Conservation (phyloP, 2,888 invertebrate genomes). For the Temnothorax unifasciatus region DNA sequence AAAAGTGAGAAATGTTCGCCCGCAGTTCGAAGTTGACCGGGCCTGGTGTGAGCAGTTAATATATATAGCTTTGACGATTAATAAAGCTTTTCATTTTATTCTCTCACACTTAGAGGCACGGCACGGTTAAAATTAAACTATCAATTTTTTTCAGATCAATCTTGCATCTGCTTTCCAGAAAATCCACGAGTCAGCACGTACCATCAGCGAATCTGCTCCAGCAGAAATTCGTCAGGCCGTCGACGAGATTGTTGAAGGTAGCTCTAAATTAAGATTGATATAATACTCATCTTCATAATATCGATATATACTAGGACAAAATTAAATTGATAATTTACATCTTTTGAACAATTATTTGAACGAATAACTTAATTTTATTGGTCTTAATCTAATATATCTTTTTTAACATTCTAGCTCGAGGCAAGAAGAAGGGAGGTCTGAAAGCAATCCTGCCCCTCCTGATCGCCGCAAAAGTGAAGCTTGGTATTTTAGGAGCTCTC, state of each 20-base stretch:
- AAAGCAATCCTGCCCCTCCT: conserved; percentile 88
- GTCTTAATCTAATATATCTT: conserved; percentile 20
- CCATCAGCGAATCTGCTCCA: conserved; percentile 87
- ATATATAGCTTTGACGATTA: not conserved
- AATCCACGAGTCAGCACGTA: conserved; percentile 84
- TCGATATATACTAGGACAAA: not conserved
- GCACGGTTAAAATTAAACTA: not conserved
- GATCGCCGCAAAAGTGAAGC: conserved; percentile 88
- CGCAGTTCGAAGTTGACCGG: no score
- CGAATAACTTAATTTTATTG: not conserved
- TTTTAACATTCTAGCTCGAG: conserved; percentile 86
- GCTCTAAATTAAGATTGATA: conserved; percentile 41
- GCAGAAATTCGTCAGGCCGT: conserved; percentile 88
- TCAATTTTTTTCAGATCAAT: conserved; percentile 78
- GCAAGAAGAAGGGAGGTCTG: conserved; percentile 88
- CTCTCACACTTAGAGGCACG: not conserved
- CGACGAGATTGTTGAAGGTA: conserved; percentile 88
- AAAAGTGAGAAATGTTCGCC: no score
- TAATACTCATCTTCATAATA: not conserved
- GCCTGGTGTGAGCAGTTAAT: not conserved
- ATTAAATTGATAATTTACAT: not conserved
- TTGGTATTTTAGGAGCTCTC: conserved; percentile 87
- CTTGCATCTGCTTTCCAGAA: conserved; percentile 84
- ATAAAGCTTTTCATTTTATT: not conserved
- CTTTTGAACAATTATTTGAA: conserved; percentile 9